A percentile compares a stretch with the other conserved stretches of the same genome.
These are phyloP conservation scores for Heloderma charlesbogerti DNA, from an alignment of 2,113 vertebrate species.

Conservation along the genomic window DNA sequence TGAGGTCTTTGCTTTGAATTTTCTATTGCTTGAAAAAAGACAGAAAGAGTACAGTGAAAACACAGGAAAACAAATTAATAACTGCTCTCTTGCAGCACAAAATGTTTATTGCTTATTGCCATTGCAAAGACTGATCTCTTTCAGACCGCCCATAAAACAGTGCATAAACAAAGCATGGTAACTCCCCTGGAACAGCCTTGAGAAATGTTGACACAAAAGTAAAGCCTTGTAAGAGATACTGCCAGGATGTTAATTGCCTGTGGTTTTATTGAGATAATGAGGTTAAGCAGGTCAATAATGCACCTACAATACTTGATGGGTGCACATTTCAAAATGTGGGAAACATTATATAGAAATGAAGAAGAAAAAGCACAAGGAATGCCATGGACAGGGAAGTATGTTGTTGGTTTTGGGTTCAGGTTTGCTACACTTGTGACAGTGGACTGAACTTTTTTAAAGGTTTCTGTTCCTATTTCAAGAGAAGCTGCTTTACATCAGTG, in stretches of 20 bases:
- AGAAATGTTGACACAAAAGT: neutral
- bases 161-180: neutral
- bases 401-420: neutral
- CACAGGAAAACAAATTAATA: too few relatives aligned
- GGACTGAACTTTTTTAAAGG: too few relatives aligned
- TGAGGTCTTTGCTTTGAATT: too few relatives aligned
- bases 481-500: too few relatives aligned
- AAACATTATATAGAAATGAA: neutral
- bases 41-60: too few relatives aligned
- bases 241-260: neutral
- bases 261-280: neutral
- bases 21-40: too few relatives aligned
- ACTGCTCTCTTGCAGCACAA: too few relatives aligned
- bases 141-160: neutral
- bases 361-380: neutral
- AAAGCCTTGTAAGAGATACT: neutral
- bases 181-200: neutral
- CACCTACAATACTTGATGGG: neutral
- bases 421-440: too few relatives aligned
- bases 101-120: too few relatives aligned
- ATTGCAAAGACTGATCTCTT: too few relatives aligned
- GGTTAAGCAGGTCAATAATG: neutral
- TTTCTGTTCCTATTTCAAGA: too few relatives aligned
- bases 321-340: neutral
- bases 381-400: neutral